phyloP scores from a whole-genome alignment of 2,888 invertebrate species.

The Drosophila robusta region DNA sequence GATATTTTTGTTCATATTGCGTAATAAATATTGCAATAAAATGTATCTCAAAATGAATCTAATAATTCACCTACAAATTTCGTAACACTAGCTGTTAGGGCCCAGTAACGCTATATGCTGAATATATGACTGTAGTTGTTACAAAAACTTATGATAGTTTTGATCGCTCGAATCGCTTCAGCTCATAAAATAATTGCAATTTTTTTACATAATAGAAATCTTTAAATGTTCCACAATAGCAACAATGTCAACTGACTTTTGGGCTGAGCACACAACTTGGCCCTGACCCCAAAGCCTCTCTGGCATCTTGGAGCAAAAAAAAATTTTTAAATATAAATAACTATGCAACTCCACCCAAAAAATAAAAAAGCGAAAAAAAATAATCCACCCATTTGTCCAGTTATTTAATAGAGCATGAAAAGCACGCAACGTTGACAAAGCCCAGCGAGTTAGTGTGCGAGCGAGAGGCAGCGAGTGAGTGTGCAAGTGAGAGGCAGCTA shows the following conservation, averaged over 20 bases:
- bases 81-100: not conserved
- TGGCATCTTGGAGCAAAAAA: conserved; percentile 30
- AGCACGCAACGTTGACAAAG: conserved; percentile 52
- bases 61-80: not conserved
- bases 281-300: conserved; percentile 41
- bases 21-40: too few species aligned
- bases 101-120: not conserved
- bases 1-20: too few species aligned
- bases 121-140: not conserved
- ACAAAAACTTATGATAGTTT: not conserved
- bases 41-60: too few species aligned
- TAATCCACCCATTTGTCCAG: conserved; percentile 50
- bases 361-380: not conserved
- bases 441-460: conserved; percentile 37
- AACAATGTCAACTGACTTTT: conserved; percentile 3
- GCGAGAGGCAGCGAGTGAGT: conserved; percentile 41
- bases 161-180: conserved; percentile 12
- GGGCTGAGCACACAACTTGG: conserved; percentile 16
- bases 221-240: conserved; percentile 16
- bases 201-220: conserved; percentile 6
- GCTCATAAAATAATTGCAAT: conserved; percentile 17
- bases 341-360: conserved; percentile 22
- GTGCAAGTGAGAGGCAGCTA: conserved; percentile 14
- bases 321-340: not conserved
- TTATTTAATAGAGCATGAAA: conserved; percentile 66